Conservation (phyloP, 2,113 vertebrate genomes). For the Noctilio leporinus region DNA sequence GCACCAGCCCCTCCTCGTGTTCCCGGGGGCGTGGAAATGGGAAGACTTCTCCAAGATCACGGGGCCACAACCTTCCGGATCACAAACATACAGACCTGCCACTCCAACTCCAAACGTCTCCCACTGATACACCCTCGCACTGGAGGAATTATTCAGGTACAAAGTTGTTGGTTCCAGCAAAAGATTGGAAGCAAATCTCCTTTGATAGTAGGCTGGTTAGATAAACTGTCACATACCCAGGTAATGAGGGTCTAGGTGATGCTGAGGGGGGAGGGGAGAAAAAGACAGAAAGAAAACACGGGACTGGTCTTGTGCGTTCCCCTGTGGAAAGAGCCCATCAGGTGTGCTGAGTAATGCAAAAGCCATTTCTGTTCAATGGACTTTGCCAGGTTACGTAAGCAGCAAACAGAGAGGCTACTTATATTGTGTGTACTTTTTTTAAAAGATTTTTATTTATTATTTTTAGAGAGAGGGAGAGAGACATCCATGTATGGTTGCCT, state of each 20-base stretch:
- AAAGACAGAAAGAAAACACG: neutral
- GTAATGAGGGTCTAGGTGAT: neutral
- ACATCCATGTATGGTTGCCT: too few species aligned
- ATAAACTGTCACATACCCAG: neutral
- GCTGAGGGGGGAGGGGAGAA: neutral
- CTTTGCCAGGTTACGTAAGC: neutral
- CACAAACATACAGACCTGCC: neutral
- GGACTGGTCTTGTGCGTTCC: neutral
- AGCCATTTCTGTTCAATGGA: neutral
- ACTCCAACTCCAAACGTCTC: neutral
- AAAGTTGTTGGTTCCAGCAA: neutral
- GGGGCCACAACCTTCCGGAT: neutral
- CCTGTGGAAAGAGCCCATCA: neutral
- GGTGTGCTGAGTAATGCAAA: neutral
- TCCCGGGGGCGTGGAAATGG: neutral
- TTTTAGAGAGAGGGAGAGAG: too few species aligned
- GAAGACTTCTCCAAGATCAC: neutral
- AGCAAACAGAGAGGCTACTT: neutral
- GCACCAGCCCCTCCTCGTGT: neutral
- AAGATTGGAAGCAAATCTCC: neutral
- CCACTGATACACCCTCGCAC: neutral
- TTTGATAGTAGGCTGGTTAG: neutral
- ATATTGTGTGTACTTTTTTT: neutral
- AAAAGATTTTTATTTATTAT: too few species aligned
- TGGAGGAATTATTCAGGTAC: neutral